Evolutionary conservation across 2,797 vertebrate species (phyloP), one percentile per base, ranked within the genome.

Genomic region (Anomalospiza imberbis): DNA sequence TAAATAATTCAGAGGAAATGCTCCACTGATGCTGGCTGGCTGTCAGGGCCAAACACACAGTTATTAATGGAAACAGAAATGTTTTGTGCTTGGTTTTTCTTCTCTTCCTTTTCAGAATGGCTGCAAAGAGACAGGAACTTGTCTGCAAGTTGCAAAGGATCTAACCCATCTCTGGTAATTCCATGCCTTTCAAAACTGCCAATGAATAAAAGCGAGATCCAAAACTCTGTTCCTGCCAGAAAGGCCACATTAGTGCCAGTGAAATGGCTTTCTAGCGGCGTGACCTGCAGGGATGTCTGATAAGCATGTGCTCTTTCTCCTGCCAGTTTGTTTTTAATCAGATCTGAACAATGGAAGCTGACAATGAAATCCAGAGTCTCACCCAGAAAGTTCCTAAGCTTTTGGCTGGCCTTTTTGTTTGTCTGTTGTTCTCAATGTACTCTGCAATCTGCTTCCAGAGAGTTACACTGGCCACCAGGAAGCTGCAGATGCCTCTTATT

Each of bases 341-440:
- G 34, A 81, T 51, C 60, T 38, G 19, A 92, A 94, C 76, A 88
- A 94, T 12, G 51, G 66, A 89, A 61, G 58, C 85, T 88, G 85
- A 91, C 92, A 93, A 53, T 67, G 87, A 80, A 94, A 78, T 70
- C 66, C 91, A 36, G 65, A 89, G 76, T 78, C 48, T 93, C 83
- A 60, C 45, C 93, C 87, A 89, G 91, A 94, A 95, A 89, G 54
- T 85, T 94, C 94, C 75, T 95, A 87, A 74, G 89, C 61, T 93
- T 92, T 77, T 88, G 75, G 78, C 71, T 55, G 70, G 26, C 63
- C 47, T 40, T 85, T 87, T 32, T 93, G 86, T 88, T 91, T 91
- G 24, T 26, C 78, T 77, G 57, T 22, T 91, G 40, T 40, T 85
- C 84, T 61, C 26, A 1, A 53, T n/a, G 34, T 10, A 19, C 36